phyloP scores from a whole-genome alignment of 2,888 invertebrate genomes.

The Chrysotoxum bicinctum region DNA sequence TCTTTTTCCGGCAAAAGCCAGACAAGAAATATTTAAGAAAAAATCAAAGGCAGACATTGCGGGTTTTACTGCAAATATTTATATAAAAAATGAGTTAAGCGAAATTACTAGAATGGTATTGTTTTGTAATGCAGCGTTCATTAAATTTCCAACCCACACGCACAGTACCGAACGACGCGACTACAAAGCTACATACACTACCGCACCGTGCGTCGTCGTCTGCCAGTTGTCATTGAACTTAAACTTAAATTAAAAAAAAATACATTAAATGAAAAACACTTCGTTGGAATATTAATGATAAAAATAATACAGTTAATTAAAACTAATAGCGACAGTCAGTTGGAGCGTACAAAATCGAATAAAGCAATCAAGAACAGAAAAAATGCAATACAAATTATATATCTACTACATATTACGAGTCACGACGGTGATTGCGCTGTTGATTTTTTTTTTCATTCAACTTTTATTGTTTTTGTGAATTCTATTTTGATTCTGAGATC shows the following conservation, averaged over 20 bases:
- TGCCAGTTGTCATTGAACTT: conserved; percentile 62
- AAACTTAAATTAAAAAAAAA: conserved; percentile 27
- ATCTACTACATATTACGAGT: conserved; percentile 1
- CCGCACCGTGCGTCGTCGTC: background rate
- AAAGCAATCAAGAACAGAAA: background rate
- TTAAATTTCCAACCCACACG: background rate
- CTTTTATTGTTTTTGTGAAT: conserved; percentile 34
- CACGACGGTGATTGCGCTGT: conserved; percentile 1
- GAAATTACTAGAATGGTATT: background rate
- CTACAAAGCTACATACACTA: background rate
- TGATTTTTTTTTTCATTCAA: conserved; percentile 31
- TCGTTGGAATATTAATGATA: conserved; percentile 26
- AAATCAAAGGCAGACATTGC: background rate
- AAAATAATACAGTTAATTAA: conserved; percentile 44
- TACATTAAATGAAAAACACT: background rate
- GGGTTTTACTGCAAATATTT: background rate
- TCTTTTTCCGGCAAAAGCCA: background rate
- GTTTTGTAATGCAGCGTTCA: background rate
- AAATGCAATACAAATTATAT: background rate
- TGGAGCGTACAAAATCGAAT: conserved; percentile 30
- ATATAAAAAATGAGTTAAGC: background rate
- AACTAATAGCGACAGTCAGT: conserved; percentile 25
- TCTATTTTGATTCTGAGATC: conserved; percentile 57
- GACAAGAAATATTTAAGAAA: background rate
- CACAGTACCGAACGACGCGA: background rate